Evolutionary conservation across 1,140 invertebrate species (phyloP).

Genomic region (Heliothis virescens): DNA sequence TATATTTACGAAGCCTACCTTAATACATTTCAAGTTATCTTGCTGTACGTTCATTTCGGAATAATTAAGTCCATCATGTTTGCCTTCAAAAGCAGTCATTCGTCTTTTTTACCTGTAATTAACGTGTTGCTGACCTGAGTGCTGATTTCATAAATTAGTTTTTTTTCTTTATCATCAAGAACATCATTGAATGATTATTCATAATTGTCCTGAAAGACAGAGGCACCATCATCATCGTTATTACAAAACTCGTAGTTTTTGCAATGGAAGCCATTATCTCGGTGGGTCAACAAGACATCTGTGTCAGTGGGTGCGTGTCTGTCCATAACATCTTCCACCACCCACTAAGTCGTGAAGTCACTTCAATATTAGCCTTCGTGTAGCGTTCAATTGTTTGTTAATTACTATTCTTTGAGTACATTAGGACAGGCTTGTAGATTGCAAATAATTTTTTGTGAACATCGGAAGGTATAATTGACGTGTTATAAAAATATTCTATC

Average conservation of each 20-base stretch:
- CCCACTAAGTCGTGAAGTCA: conserved; percentile 18
- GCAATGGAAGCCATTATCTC: conserved; percentile 48
- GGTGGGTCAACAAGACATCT: conserved; percentile 49
- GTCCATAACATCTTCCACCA: conserved; percentile 8
- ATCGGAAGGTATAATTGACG: conserved; percentile 3
- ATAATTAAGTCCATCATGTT: background rate
- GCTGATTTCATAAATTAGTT: background rate
- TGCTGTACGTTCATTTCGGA: background rate
- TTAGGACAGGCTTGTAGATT: background rate
- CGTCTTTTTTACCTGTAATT: background rate
- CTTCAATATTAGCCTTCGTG: conserved; percentile 27
- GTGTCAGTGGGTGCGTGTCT: conserved; percentile 40
- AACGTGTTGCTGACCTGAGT: background rate
- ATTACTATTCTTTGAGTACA: conserved; percentile 7
- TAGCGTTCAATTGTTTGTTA: conserved; percentile 14
- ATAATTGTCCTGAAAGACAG: conserved; percentile 17
- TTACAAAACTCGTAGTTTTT: conserved; percentile 41
- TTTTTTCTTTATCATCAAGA: conserved; percentile 7
- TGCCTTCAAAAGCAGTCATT: background rate
- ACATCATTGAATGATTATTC: conserved; percentile 11
- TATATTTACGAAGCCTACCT: no score
- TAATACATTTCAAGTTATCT: no score
- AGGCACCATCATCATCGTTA: conserved; percentile 14
- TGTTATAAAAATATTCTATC: background rate
- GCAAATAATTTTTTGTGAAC: background rate